Conservation (phyloP, 2,797 vertebrate species). For the Pachyuromys duprasi region DNA sequence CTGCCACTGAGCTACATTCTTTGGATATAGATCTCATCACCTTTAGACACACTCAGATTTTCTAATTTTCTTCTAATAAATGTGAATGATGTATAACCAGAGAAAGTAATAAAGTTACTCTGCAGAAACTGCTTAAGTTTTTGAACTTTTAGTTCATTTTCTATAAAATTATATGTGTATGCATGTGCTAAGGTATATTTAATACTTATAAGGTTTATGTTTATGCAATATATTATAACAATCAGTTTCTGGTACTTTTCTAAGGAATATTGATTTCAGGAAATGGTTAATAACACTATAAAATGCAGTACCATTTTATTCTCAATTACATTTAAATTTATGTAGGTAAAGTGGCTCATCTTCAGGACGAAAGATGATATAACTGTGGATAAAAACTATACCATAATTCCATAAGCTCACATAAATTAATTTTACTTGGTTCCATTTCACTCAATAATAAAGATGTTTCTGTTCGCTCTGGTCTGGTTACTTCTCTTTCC, state of each 20-base stretch:
- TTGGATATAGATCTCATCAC: neutral
- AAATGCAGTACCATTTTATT: constrained; percentile 1
- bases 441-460: neutral
- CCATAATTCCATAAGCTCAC: neutral
- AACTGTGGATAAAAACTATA: neutral
- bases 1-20: neutral
- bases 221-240: neutral
- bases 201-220: neutral
- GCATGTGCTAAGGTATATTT: neutral
- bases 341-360: neutral
- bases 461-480: neutral
- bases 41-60: neutral
- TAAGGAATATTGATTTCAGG: constrained; percentile 5
- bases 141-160: neutral
- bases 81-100: neutral
- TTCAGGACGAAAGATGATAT: neutral
- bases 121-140: neutral
- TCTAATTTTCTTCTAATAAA: constrained; percentile 10
- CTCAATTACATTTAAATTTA: constrained; percentile 33
- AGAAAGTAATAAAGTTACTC: neutral
- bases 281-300: constrained; percentile 26
- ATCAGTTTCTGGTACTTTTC: neutral
- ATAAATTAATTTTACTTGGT: constrained; percentile 6
- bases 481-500: neutral
- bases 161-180: neutral